These are phyloP conservation scores for Prosopocoilus inquinatus DNA, from an alignment of 2,888 invertebrate genomes.

Conservation along the genomic window DNA sequence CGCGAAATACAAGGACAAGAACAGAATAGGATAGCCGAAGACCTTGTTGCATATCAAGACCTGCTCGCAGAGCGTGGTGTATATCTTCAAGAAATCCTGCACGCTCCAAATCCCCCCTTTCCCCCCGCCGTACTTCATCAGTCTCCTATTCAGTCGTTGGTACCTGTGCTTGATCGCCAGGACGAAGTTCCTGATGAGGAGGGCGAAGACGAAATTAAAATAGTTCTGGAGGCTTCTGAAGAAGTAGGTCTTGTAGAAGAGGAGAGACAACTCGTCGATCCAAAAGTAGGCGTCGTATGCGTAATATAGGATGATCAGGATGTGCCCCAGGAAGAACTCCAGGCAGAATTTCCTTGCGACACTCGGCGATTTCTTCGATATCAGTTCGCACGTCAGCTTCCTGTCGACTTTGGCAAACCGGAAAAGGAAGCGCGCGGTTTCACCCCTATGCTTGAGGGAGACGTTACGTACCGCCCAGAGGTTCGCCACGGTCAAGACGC, in stretches of 20 bases:
- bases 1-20: neutral
- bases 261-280: neutral
- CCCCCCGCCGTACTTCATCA: neutral
- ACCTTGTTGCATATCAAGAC: constrained; percentile 2
- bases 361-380: neutral
- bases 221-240: constrained; percentile 7
- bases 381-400: neutral
- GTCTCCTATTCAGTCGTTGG: neutral
- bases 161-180: neutral
- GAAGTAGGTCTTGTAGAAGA: neutral
- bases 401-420: neutral
- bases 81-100: neutral
- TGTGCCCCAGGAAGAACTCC: constrained; percentile 5
- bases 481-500: constrained; percentile 6
- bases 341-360: neutral
- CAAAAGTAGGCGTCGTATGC: constrained; percentile 6
- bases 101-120: neutral
- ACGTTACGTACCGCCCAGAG: neutral
- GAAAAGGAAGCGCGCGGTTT: neutral
- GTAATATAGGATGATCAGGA: constrained; percentile 1
- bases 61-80: constrained; percentile 7
- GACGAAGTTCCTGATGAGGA: constrained; percentile 3
- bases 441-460: neutral
- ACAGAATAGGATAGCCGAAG: constrained; percentile 5
- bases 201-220: neutral